These are phyloP conservation scores for Troides aeacus DNA, from an alignment of 2,888 invertebrate species.

Conservation along the genomic window DNA sequence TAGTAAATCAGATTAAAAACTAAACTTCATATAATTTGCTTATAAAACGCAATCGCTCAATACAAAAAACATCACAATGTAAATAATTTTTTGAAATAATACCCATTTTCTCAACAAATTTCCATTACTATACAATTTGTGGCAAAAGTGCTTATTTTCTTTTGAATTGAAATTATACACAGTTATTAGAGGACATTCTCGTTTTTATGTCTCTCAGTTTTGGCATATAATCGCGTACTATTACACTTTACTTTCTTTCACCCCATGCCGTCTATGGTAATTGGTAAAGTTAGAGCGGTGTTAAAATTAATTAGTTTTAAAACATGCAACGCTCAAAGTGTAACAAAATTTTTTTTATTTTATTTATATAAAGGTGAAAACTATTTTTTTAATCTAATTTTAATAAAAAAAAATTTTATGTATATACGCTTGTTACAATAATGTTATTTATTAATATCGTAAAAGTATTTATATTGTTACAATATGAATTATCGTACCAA, in stretches of 20 bases:
- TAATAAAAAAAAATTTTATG: no score
- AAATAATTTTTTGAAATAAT: constrained; percentile 21
- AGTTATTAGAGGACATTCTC: not conserved
- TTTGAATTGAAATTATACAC: not conserved
- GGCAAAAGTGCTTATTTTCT: not conserved
- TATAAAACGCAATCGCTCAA: constrained; percentile 11
- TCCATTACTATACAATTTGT: constrained; percentile 10
- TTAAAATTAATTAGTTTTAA: not conserved
- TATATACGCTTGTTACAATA: no score
- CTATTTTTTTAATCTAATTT: no score
- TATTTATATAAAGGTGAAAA: no score
- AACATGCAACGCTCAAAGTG: no score
- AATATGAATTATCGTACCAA: no score
- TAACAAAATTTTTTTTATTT: no score
- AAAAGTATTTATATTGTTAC: no score
- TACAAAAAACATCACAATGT: constrained; percentile 11
- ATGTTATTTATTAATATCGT: no score
- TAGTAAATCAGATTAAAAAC: constrained; percentile 11
- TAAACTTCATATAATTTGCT: constrained; percentile 12
- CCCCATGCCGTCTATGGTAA: constrained; percentile 3
- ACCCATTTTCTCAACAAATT: constrained; percentile 22
- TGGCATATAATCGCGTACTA: constrained; percentile 10
- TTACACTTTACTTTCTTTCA: not conserved
- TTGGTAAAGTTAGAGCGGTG: not conserved
- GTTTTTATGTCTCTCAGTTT: not conserved